Percentiles rank a stretch among this genome's conserved stretches.
phyloP scores from a whole-genome alignment of 2,888 invertebrate genomes.

The Acanthosepion esculentum region DNA sequence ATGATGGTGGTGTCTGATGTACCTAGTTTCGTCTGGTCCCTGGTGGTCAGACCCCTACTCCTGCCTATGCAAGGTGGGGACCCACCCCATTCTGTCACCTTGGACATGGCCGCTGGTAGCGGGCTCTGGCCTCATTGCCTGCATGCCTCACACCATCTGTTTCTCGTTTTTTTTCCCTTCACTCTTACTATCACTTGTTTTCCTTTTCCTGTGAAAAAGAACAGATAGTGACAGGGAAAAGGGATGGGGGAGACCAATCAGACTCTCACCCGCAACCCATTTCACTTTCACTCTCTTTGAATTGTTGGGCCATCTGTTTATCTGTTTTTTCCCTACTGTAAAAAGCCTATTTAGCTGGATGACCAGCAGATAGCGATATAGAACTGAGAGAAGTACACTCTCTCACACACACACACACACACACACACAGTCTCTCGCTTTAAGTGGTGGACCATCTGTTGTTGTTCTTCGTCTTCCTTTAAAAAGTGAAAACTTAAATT shows the following conservation, averaged over 20 bases:
- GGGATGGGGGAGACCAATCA: neutral
- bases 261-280: neutral
- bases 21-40: neutral
- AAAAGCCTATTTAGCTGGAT: neutral
- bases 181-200: neutral
- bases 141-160: neutral
- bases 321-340: conserved; percentile 13
- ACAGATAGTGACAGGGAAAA: neutral
- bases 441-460: conserved; percentile 22
- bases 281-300: conserved; percentile 18
- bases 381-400: neutral
- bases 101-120: neutral
- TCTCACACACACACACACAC: neutral
- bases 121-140: neutral
- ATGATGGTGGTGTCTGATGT: conserved; percentile 10
- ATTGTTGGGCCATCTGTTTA: neutral
- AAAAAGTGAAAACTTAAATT: neutral
- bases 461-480: neutral
- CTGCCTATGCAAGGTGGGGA: neutral
- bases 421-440: neutral
- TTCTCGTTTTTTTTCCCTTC: neutral
- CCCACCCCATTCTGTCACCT: conserved; percentile 33
- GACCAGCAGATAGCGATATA: conserved; percentile 33
- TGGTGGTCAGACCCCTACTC: neutral
- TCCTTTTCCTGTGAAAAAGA: neutral